Evolutionary conservation across 1,140 invertebrate genomes (phyloP).

Genomic region (Tetranychus urticae): DNA sequence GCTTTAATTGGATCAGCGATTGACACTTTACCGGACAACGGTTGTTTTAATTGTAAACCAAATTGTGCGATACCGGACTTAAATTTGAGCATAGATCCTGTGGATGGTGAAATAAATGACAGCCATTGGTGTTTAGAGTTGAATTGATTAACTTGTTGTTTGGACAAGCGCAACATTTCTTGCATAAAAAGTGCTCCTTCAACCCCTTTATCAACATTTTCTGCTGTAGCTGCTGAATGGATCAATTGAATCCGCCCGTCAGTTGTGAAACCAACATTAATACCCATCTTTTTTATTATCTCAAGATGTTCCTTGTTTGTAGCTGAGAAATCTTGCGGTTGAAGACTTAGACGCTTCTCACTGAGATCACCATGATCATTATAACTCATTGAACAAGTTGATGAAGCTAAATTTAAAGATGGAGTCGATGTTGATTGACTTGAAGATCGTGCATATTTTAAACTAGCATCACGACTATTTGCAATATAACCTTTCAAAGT

Average conservation of each 20-base stretch:
- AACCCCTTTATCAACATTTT: conserved; percentile 55
- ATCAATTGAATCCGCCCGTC: conserved; percentile 75
- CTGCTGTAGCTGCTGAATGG: conserved; percentile 46
- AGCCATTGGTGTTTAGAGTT: conserved; percentile 11
- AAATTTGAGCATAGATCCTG: conserved; percentile 21
- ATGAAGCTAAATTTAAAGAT: no score
- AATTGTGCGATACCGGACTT: conserved; percentile 76
- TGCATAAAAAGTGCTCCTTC: conserved; percentile 87
- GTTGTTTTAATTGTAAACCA: conserved; percentile 38
- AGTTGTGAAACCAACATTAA: conserved; percentile 56
- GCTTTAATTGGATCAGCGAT: conserved; percentile 39
- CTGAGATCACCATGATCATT: not conserved
- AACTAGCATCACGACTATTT: not conserved
- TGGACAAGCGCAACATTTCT: conserved; percentile 79
- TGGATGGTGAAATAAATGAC: conserved; percentile 11
- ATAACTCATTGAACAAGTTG: not conserved
- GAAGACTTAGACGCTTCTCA: conserved; percentile 14
- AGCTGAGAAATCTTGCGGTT: conserved; percentile 32
- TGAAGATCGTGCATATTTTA: not conserved
- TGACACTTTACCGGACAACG: conserved; percentile 21
- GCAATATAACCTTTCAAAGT: conserved; percentile 2
- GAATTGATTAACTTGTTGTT: conserved; percentile 26
- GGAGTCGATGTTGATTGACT: not conserved
- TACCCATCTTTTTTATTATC: conserved; percentile 75
- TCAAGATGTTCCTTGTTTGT: conserved; percentile 70